Evolutionary conservation across 2,113 vertebrate species (phyloP).

Genomic region (Puma concolor): DNA sequence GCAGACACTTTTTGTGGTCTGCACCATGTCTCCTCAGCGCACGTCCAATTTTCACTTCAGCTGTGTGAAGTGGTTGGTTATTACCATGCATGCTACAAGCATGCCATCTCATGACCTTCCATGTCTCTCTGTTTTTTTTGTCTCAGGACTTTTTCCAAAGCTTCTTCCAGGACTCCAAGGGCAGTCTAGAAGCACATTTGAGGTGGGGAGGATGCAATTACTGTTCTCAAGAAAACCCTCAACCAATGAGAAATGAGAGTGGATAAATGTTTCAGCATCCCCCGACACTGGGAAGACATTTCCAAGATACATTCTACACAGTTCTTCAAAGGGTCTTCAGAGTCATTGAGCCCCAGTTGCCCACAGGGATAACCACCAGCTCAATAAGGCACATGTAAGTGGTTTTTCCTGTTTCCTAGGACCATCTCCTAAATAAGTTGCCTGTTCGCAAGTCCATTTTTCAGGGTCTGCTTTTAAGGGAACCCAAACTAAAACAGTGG

Average conservation of each 20-base stretch:
- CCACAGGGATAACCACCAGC: background rate
- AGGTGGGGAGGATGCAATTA: background rate
- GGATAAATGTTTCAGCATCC: background rate
- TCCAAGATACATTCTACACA: background rate
- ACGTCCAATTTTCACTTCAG: background rate
- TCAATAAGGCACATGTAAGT: background rate
- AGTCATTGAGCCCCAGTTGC: background rate
- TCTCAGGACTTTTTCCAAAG: background rate
- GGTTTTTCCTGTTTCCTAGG: background rate
- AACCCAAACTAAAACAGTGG: background rate
- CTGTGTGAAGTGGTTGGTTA: background rate
- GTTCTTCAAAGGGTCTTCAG: background rate
- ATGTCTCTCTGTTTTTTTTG: background rate
- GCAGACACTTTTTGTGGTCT: background rate
- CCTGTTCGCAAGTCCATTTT: background rate
- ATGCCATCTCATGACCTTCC: background rate
- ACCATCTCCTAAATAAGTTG: constrained; percentile 1
- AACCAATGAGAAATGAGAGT: background rate
- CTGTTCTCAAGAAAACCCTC: background rate
- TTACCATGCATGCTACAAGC: background rate
- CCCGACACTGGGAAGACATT: background rate
- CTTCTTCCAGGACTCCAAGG: background rate
- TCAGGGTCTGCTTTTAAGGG: background rate
- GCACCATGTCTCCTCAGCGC: background rate
- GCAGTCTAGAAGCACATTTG: background rate